Conservation (phyloP, 2,888 invertebrate genomes). For the Metacarcinus magister region DNA sequence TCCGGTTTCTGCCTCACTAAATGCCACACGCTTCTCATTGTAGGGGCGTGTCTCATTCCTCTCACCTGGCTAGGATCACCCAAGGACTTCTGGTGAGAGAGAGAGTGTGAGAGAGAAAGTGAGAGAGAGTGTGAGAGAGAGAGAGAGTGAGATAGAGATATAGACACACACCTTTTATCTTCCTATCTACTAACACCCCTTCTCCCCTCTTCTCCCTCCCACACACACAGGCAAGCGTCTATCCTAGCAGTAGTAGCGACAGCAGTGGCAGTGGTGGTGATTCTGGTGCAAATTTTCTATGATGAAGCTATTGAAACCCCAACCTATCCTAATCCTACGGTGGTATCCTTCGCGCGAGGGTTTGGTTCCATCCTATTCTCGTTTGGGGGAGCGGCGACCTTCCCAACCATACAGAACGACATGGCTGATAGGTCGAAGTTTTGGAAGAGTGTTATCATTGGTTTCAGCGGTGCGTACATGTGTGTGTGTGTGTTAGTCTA, state of each 20-base stretch:
- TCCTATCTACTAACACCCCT: neutral
- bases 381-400: conserved; percentile 90
- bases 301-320: neutral
- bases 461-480: conserved; percentile 74
- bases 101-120: neutral
- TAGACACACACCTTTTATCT: too few relatives aligned
- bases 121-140: neutral
- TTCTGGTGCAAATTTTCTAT: conserved; percentile 70
- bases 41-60: conserved; percentile 88
- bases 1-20: conserved; percentile 85
- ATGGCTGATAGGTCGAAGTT: conserved; percentile 89
- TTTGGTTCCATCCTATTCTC: conserved; percentile 90
- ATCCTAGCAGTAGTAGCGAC: conserved; percentile 78
- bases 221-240: conserved; percentile 77
- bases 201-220: neutral
- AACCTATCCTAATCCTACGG: conserved; percentile 78
- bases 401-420: conserved; percentile 92
- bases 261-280: conserved; percentile 67
- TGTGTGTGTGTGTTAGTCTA: neutral
- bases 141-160: neutral
- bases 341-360: conserved; percentile 85
- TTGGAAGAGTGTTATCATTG: conserved; percentile 81
- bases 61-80: conserved; percentile 89
- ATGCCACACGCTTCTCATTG: conserved; percentile 88
- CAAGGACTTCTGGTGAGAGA: conserved; percentile 89